Base-by-base conservation (phyloP, 1,140 invertebrate species). In the Pseudobourletiella spinata region DNA sequence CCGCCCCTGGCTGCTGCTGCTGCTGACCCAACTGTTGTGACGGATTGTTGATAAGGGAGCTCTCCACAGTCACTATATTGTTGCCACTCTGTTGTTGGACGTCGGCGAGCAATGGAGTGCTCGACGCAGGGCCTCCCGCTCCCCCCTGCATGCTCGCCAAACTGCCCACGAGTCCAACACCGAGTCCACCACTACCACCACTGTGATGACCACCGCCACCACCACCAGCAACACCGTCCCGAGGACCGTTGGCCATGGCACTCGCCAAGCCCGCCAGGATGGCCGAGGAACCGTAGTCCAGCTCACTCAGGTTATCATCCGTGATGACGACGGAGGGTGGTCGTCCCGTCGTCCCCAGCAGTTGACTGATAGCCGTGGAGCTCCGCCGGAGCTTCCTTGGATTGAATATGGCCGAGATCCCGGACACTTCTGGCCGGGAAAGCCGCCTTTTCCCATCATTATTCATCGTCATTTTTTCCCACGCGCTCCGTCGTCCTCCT, bases 341-440 rank as follows among this genome's bases (percentile, higher is more conserved):
- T 26, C 62, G 46, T 6, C 59, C 42, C 29, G 50, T 58, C 29
- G 30, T 59, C 18, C 61, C 62, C 26, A 65, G 57, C 15, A 69
- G 64, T 42, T 63, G 61, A 61, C 65, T 70, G 32, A 70, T 62
- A 35, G 65, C 65, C 26, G 68, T 65, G 44, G 68, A 70, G 30
- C 66, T 70, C 50, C 68, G 56, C 28, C 68, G 55, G 39, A 65
- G 57, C 42, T 70, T 70, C 28, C 68, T 29, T 32, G 68, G 68
- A 58, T 70, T 70, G 63, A 70, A 70, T 61, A 70, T 70, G 30
- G 68, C 68, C 20, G 65, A 67, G 65, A 70, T 67, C 43, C 68
- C 68, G 51, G 65, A 51, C 30, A 67, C 35, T 50, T 67, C 65
- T 59, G 63, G 67, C 24, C 63, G 62, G 30, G 68, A 70, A 44